Conservation (phyloP, 2,888 invertebrate genomes). For the Agriopis aurantiaria region DNA sequence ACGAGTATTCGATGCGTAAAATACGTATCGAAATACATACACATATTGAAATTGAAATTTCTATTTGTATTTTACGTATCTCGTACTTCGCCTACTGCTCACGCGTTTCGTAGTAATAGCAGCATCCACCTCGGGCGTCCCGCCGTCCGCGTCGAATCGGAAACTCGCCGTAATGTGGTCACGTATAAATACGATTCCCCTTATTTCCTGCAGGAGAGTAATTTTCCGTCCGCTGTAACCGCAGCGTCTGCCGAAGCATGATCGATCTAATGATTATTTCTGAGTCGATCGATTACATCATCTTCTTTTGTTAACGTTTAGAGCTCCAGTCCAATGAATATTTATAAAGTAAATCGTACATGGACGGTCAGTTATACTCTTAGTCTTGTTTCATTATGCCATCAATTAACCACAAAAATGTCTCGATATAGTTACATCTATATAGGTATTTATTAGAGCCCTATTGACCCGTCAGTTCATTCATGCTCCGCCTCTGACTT, state of each 20-base stretch:
- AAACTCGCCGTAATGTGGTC: conserved; percentile 66
- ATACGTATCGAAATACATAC: no score
- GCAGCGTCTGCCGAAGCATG: conserved; percentile 27
- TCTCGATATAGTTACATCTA: conserved; percentile 10
- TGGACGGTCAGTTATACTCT: no score
- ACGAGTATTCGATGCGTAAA: no score
- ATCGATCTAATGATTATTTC: conserved; percentile 33
- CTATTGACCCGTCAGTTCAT: conserved; percentile 12
- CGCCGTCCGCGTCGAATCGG: conserved; percentile 66
- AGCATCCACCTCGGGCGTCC: conserved; percentile 52
- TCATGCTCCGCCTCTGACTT: neutral
- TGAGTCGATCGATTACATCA: conserved; percentile 38
- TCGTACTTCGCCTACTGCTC: neutral
- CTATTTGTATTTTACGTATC: no score
- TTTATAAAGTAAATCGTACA: neutral
- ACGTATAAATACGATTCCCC: conserved; percentile 61
- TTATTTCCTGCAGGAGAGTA: conserved; percentile 42
- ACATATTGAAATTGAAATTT: no score
- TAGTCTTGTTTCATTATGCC: conserved; percentile 12
- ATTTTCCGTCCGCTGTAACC: conserved; percentile 45
- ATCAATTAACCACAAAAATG: conserved; percentile 33
- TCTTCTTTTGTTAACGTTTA: conserved; percentile 38
- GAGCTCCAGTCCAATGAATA: neutral
- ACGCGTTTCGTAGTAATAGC: conserved; percentile 28
- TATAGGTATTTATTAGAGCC: conserved; percentile 8